A percentile compares a stretch with the other conserved stretches of the same genome.
Evolutionary conservation across 1,140 invertebrate genomes (phyloP).

Genomic region (Drosophila baimaii): DNA sequence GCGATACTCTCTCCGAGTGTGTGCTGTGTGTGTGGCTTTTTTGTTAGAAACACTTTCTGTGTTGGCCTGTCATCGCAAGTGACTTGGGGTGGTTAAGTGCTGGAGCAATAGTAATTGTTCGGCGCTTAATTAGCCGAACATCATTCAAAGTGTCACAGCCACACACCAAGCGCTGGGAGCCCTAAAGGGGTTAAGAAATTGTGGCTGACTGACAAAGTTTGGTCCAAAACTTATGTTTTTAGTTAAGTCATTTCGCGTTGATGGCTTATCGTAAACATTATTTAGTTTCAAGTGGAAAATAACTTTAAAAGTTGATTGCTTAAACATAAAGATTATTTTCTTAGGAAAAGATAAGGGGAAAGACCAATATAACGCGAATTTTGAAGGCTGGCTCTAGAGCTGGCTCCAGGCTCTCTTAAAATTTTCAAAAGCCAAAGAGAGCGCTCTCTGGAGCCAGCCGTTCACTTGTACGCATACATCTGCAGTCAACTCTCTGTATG

Average conservation of each 20-base stretch:
- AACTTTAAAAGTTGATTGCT: background rate
- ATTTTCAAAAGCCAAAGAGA: too few species aligned
- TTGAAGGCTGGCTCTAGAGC: too few species aligned
- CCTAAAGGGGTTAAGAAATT: constrained; percentile 47
- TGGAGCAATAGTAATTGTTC: constrained; percentile 49
- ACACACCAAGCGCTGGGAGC: constrained; percentile 17
- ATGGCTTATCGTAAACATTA: constrained; percentile 11
- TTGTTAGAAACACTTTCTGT: constrained; percentile 81
- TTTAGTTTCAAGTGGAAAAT: background rate
- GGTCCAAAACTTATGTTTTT: background rate
- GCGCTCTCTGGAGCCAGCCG: too few species aligned
- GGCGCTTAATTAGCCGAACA: constrained; percentile 74
- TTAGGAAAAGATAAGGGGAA: too few species aligned
- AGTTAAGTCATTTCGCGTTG: constrained; percentile 5
- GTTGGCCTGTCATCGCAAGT: constrained; percentile 72
- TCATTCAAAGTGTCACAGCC: constrained; percentile 71
- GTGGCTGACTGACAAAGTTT: constrained; percentile 13
- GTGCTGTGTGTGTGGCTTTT: constrained; percentile 34
- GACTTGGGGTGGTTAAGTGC: constrained; percentile 64
- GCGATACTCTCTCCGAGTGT: constrained; percentile 54
- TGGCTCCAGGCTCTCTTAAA: too few species aligned
- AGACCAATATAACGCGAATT: too few species aligned
- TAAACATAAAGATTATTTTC: background rate
- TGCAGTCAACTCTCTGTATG: too few species aligned
- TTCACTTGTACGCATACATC: too few species aligned